Evolutionary conservation across 1,140 invertebrate genomes (phyloP).

Genomic region (Panulirus ornatus): DNA sequence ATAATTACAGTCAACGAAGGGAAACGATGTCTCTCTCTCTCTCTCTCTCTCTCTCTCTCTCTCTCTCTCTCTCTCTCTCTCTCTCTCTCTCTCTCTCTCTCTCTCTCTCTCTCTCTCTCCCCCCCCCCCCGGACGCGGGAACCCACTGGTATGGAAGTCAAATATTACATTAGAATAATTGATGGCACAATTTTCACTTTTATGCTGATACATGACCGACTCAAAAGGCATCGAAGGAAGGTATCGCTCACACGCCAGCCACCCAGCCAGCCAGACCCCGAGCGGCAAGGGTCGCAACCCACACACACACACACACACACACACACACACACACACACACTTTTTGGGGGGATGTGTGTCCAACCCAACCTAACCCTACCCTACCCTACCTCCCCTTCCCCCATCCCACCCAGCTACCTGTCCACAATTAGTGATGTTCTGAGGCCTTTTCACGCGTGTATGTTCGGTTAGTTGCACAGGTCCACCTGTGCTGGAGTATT

Average conservation of each 20-base stretch:
- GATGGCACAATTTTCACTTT: slow-evolving; percentile 72
- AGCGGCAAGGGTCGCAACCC: slow-evolving; percentile 1
- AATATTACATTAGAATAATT: slow-evolving; percentile 70
- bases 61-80: slow-evolving; percentile 47
- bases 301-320: neutral
- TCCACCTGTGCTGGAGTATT: slow-evolving; percentile 7
- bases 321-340: neutral
- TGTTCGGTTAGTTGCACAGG: neutral
- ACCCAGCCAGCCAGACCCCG: neutral
- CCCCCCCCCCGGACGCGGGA: neutral
- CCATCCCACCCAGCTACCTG: neutral
- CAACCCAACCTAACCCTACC: neutral
- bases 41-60: slow-evolving; percentile 6
- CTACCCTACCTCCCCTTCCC: no score
- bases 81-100: slow-evolving; percentile 49
- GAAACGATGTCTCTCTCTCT: slow-evolving; percentile 27
- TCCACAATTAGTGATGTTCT: neutral
- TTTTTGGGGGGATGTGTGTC: no score
- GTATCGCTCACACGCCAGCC: slow-evolving; percentile 61
- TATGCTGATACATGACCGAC: slow-evolving; percentile 72
- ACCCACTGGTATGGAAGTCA: slow-evolving; percentile 61
- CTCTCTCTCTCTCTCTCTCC: slow-evolving; percentile 33
- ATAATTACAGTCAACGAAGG: no score
- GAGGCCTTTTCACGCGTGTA: neutral
- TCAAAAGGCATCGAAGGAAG: slow-evolving; percentile 68